phyloP scores from a whole-genome alignment of 2,888 invertebrate genomes.

The Cephus runcator region DNA sequence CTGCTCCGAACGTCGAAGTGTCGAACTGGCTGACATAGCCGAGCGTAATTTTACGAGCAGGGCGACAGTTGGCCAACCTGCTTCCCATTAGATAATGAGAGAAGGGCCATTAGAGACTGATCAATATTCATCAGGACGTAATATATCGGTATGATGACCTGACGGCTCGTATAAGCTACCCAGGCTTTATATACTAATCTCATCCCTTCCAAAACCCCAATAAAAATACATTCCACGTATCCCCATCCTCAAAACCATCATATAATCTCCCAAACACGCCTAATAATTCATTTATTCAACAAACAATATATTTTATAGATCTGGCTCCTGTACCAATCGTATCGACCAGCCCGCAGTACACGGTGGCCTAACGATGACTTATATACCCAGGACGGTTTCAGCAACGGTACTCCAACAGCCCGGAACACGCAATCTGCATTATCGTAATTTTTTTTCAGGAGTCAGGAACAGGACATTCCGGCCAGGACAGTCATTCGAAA shows the following conservation, averaged over 20 bases:
- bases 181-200: neutral
- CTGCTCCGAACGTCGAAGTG: slow-evolving; percentile 4
- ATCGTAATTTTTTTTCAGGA: slow-evolving; percentile 17
- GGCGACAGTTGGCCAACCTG: slow-evolving; percentile 22
- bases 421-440: slow-evolving; percentile 20
- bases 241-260: neutral
- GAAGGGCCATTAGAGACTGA: slow-evolving; percentile 38
- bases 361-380: slow-evolving; percentile 15
- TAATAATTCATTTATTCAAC: neutral
- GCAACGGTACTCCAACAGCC: slow-evolving; percentile 4
- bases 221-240: neutral
- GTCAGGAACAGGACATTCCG: slow-evolving; percentile 11
- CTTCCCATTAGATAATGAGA: slow-evolving; percentile 42
- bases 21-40: slow-evolving; percentile 22
- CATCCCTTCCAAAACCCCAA: neutral
- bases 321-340: neutral
- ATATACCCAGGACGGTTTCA: slow-evolving; percentile 8
- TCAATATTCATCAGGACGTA: slow-evolving; percentile 37
- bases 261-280: neutral
- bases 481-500: neutral
- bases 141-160: slow-evolving; percentile 23
- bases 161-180: neutral
- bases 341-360: neutral
- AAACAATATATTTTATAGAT: neutral
- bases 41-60: slow-evolving; percentile 26